A percentile compares a stretch with the other conserved stretches of the same genome.
These are phyloP conservation scores for Bellardia bayeri DNA, from an alignment of 2,888 invertebrate species.

Conservation along the genomic window DNA sequence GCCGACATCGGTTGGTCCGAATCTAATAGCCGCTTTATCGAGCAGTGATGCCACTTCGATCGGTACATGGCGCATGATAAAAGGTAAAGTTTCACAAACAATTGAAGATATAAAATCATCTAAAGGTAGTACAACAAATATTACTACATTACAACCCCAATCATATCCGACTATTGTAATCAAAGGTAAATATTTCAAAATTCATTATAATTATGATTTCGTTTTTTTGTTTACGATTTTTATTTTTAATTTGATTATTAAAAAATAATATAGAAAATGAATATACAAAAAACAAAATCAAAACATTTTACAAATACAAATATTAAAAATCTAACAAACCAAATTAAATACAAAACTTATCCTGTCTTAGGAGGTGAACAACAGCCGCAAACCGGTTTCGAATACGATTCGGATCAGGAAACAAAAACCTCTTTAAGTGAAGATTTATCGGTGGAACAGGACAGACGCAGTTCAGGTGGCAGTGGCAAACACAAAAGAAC, in stretches of 20 bases:
- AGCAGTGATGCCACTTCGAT: constrained; percentile 79
- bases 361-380: constrained; percentile 54
- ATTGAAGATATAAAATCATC: constrained; percentile 84
- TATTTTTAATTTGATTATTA: constrained; percentile 39
- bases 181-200: constrained; percentile 72
- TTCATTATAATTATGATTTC: constrained; percentile 44
- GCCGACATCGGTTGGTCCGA: constrained; percentile 79
- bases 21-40: constrained; percentile 78
- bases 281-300: constrained; percentile 29
- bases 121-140: constrained; percentile 77
- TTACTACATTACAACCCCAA: constrained; percentile 67
- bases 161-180: constrained; percentile 67
- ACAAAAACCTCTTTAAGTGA: constrained; percentile 80
- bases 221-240: constrained; percentile 17
- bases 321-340: neutral
- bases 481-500: constrained; percentile 70
- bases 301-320: constrained; percentile 11
- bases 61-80: constrained; percentile 84
- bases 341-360: neutral
- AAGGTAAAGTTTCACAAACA: constrained; percentile 84
- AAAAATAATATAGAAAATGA: constrained; percentile 5
- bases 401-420: constrained; percentile 82
- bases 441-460: constrained; percentile 78
- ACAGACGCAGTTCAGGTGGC: constrained; percentile 74
- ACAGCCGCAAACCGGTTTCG: constrained; percentile 70